These are phyloP conservation scores for Phallusia fumigata DNA, from an alignment of 23 tunicate species.

Conservation along the genomic window DNA sequence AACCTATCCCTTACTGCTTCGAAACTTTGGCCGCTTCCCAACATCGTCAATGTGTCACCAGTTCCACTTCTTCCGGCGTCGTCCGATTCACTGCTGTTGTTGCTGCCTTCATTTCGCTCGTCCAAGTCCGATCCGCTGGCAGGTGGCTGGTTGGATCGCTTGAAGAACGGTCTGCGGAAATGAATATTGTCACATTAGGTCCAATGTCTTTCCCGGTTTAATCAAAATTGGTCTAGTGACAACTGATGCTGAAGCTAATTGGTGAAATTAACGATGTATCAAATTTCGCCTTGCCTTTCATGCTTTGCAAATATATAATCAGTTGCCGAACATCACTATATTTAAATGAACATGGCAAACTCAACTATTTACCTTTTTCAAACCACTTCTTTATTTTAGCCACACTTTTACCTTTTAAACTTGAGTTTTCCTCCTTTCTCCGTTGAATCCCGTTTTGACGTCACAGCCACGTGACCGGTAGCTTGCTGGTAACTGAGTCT, in stretches of 20 bases:
- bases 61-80: background rate
- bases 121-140: slow-evolving; percentile 7
- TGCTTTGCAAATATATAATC: too few relatives aligned
- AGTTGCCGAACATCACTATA: too few relatives aligned
- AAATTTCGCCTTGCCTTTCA: too few relatives aligned
- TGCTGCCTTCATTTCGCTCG: slow-evolving; percentile 8
- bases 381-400: too few relatives aligned
- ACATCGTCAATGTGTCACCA: background rate
- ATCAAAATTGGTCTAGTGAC: too few relatives aligned
- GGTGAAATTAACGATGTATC: too few relatives aligned
- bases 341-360: too few relatives aligned
- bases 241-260: too few relatives aligned
- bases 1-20: background rate
- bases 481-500: slow-evolving; percentile 57
- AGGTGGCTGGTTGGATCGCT: background rate
- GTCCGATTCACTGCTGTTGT: background rate
- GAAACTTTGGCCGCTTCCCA: background rate
- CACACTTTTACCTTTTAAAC: slow-evolving; percentile 3
- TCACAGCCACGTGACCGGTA: slow-evolving; percentile 24
- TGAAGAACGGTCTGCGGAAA: slow-evolving; percentile 1
- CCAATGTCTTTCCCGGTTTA: too few relatives aligned
- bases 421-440: slow-evolving; percentile 12
- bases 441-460: background rate
- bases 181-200: background rate
- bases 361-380: too few relatives aligned